Conservation (phyloP, 2,888 invertebrate species). For the Chydorus sphaericus region DNA sequence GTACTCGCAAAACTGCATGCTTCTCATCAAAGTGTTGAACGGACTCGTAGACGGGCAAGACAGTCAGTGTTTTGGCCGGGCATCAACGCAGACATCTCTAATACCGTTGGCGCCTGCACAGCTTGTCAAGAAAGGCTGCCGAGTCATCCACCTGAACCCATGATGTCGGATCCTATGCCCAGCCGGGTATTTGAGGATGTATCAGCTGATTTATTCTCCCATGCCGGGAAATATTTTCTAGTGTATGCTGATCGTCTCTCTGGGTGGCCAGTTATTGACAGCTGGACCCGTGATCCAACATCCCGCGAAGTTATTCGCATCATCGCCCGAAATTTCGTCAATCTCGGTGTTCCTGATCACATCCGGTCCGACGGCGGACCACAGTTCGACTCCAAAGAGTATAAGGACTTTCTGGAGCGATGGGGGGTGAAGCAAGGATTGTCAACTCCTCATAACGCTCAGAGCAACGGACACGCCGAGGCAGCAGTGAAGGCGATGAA, state of each 20-base stretch:
- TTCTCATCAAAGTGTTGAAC: not conserved
- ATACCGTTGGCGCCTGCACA: not conserved
- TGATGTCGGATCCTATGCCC: not conserved
- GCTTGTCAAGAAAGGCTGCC: not conserved
- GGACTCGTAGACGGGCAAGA: too few relatives aligned
- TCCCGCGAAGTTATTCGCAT: not conserved
- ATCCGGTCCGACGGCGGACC: conserved; percentile 1
- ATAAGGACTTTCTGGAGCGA: not conserved
- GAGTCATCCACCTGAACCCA: not conserved
- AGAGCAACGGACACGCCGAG: conserved; percentile 2
- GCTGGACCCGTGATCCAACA: not conserved
- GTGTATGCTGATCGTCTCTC: not conserved
- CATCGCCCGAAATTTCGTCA: not conserved
- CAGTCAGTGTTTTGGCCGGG: not conserved
- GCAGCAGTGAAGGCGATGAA: conserved; percentile 5
- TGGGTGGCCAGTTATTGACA: not conserved
- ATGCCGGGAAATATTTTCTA: not conserved
- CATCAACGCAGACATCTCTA: not conserved
- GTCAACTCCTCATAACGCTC: not conserved
- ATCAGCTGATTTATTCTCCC: not conserved
- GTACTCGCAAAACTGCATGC: not conserved
- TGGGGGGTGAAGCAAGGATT: not conserved
- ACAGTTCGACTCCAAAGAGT: not conserved
- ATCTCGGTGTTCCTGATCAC: conserved; percentile 1
- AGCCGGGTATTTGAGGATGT: not conserved